A percentile compares a stretch with the other conserved stretches of the same genome.
These are phyloP conservation scores for Pangasius macronema DNA, from an alignment of 2,797 vertebrate species.

Conservation along the genomic window DNA sequence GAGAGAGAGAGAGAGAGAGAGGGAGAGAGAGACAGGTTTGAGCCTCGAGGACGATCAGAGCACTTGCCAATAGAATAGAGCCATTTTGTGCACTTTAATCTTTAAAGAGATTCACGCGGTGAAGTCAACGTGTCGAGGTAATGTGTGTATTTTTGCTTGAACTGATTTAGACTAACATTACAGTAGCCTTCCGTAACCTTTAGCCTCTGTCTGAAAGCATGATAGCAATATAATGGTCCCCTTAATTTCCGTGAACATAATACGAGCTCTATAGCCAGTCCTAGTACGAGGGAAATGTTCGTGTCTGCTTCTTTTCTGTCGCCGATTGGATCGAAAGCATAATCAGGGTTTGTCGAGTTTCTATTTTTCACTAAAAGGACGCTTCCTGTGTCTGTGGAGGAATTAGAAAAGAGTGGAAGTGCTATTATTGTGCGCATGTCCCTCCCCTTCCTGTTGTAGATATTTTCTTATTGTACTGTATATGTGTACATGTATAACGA, in stretches of 20 bases:
- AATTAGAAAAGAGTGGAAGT: slow-evolving; percentile 46
- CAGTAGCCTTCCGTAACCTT: slow-evolving; percentile 55
- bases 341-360: slow-evolving; percentile 57
- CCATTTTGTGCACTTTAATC: slow-evolving; percentile 63
- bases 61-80: slow-evolving; percentile 55
- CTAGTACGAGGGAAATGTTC: slow-evolving; percentile 52
- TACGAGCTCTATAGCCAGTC: slow-evolving; percentile 48
- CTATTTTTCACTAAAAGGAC: slow-evolving; percentile 53
- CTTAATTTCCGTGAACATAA: slow-evolving; percentile 50
- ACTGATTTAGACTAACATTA: slow-evolving; percentile 59
- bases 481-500: slow-evolving; percentile 76
- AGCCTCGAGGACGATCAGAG: slow-evolving; percentile 49
- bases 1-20: background rate
- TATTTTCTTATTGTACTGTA: slow-evolving; percentile 71
- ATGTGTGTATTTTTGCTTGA: slow-evolving; percentile 58
- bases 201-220: slow-evolving; percentile 62
- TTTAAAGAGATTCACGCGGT: slow-evolving; percentile 55
- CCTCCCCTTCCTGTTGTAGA: slow-evolving; percentile 49
- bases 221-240: slow-evolving; percentile 62
- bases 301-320: slow-evolving; percentile 54
- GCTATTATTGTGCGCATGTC: slow-evolving; percentile 54
- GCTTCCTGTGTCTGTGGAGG: slow-evolving; percentile 47
- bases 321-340: slow-evolving; percentile 38
- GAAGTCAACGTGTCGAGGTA: slow-evolving; percentile 53
- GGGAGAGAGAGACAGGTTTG: slow-evolving; percentile 33